Percentiles rank a stretch among this genome's conserved stretches.
Conservation (phyloP, 2,113 vertebrate genomes). For the Phycodurus eques region DNA sequence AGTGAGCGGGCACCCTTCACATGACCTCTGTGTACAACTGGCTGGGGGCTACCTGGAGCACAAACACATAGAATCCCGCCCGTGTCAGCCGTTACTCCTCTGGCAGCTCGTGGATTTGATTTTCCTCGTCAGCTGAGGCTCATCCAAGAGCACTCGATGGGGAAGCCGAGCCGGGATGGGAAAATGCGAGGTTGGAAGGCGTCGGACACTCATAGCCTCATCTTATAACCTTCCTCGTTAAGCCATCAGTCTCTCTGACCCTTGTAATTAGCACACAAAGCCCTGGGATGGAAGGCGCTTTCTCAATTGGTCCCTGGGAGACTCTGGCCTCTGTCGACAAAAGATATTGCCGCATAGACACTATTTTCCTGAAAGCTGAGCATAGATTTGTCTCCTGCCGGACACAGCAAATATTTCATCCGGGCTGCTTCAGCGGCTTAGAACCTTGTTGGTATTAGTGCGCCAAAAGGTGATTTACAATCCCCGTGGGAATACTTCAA, state of each 20-base stretch:
- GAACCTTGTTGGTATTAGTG: conserved; percentile 62
- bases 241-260: conserved; percentile 70
- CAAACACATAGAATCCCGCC: conserved; percentile 31
- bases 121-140: conserved; percentile 25
- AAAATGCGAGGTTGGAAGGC: conserved; percentile 5
- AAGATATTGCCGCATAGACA: conserved; percentile 73
- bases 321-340: conserved; percentile 60
- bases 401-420: conserved; percentile 70
- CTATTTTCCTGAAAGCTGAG: conserved; percentile 67
- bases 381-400: conserved; percentile 73
- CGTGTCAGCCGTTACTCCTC: conserved; percentile 29
- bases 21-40: conserved; percentile 37
- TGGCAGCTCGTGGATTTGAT: conserved; percentile 33
- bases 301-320: conserved; percentile 73
- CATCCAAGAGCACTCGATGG: conserved; percentile 20
- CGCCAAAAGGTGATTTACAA: conserved; percentile 62
- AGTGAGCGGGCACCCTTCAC: conserved; percentile 33
- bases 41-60: conserved; percentile 38
- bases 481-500: conserved; percentile 51
- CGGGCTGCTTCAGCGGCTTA: conserved; percentile 56
- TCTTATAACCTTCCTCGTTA: conserved; percentile 61
- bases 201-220: conserved; percentile 43
- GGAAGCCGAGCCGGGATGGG: conserved; percentile 1
- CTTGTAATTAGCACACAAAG: conserved; percentile 74
- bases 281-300: conserved; percentile 49